Conservation (phyloP, 2,888 invertebrate genomes). For the Tuta absoluta region DNA sequence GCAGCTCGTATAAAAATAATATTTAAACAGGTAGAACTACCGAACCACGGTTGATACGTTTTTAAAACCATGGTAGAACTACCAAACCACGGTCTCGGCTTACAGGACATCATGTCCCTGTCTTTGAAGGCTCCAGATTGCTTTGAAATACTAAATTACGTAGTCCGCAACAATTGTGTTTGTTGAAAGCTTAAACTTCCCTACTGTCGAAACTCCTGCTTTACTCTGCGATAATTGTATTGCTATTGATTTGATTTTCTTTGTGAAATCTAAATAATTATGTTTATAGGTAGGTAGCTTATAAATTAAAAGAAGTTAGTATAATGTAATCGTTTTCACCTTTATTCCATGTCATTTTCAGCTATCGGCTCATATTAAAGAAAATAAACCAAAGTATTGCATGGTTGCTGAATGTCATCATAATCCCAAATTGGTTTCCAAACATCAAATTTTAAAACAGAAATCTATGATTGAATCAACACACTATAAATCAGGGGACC, state of each 20-base stretch:
- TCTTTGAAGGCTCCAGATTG: constrained; percentile 41
- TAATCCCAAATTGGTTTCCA: constrained; percentile 67
- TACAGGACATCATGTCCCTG: constrained; percentile 37
- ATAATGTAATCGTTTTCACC: neutral
- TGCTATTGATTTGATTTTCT: neutral
- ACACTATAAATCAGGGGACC: constrained; percentile 60
- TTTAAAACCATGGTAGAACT: no score
- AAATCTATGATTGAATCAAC: constrained; percentile 76
- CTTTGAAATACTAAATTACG: constrained; percentile 27
- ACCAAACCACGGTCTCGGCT: constrained; percentile 47
- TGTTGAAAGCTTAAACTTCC: neutral
- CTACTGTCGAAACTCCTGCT: neutral
- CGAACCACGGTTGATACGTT: no score
- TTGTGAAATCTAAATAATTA: neutral
- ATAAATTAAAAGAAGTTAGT: no score
- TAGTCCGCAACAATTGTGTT: constrained; percentile 12
- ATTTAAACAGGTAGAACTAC: no score
- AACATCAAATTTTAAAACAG: constrained; percentile 67
- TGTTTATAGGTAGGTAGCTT: no score
- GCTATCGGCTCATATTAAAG: neutral
- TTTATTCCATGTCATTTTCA: neutral
- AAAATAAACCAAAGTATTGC: constrained; percentile 46
- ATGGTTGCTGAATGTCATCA: constrained; percentile 41
- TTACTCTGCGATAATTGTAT: neutral
- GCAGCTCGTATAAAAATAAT: no score